Evolutionary conservation across 2,797 vertebrate species (phyloP).

Genomic region (Avahi laniger): DNA sequence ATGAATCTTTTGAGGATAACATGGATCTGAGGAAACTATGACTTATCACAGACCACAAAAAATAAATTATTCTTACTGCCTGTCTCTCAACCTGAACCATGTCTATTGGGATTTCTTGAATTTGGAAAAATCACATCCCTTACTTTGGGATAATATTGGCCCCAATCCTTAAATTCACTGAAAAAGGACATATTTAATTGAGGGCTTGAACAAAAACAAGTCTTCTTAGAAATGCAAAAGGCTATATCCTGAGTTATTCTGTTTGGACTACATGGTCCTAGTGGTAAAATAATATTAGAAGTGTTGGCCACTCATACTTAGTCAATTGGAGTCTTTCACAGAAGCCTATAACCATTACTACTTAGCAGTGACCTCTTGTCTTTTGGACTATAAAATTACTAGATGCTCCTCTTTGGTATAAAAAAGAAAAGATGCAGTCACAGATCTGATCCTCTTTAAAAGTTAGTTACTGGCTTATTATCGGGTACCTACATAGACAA

Average conservation of each 20-base stretch:
- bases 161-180: background rate
- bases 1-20: background rate
- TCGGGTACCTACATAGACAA: background rate
- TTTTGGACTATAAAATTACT: background rate
- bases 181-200: background rate
- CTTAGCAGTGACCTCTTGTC: background rate
- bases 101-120: background rate
- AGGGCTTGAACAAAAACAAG: background rate
- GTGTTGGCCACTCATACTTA: background rate
- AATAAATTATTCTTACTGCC: background rate
- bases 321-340: background rate
- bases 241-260: background rate
- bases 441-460: background rate
- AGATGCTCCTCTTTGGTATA: background rate
- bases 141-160: background rate
- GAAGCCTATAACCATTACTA: background rate
- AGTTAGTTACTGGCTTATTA: background rate
- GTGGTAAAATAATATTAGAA: background rate
- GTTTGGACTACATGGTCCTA: background rate
- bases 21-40: background rate
- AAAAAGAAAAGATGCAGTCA: background rate
- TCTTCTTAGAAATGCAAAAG: background rate
- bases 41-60: background rate
- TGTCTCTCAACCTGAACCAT: background rate
- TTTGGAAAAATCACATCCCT: background rate